These are phyloP conservation scores for Benthosema pterotum DNA, from an alignment of 2,797 vertebrate species.

Conservation along the genomic window DNA sequence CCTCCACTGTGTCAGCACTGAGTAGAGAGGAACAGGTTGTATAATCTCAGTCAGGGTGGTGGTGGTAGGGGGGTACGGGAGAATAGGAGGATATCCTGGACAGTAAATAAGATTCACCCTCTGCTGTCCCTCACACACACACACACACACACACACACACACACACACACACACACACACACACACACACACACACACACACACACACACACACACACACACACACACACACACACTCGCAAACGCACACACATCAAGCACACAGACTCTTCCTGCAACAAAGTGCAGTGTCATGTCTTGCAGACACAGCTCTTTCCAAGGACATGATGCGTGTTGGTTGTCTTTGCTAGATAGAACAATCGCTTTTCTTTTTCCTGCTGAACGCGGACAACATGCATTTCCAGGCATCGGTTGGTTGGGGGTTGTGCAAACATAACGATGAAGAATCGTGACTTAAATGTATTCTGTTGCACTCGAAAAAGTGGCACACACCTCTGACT, in stretches of 20 bases:
- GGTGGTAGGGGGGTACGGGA: slow-evolving; percentile 25
- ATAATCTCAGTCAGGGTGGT: background rate
- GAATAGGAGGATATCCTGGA: slow-evolving; percentile 80
- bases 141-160: slow-evolving; percentile 2
- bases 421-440: background rate
- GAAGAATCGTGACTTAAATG: no score
- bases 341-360: background rate
- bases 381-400: background rate
- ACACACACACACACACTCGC: slow-evolving; percentile 7
- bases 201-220: slow-evolving; percentile 8
- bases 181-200: slow-evolving; percentile 8
- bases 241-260: slow-evolving; percentile 3
- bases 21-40: no score
- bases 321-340: no score
- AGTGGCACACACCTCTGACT: no score
- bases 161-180: slow-evolving; percentile 7
- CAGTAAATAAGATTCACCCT: slow-evolving; percentile 58
- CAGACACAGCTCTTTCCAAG: background rate
- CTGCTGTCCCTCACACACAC: slow-evolving; percentile 36
- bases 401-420: background rate
- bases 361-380: background rate
- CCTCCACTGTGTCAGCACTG: slow-evolving; percentile 20
- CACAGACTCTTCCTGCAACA: slow-evolving; percentile 32
- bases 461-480: no score
- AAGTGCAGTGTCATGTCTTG: slow-evolving; percentile 57